Evolutionary conservation across 2,113 vertebrate species (phyloP).

Genomic region (Podarcis muralis): DNA sequence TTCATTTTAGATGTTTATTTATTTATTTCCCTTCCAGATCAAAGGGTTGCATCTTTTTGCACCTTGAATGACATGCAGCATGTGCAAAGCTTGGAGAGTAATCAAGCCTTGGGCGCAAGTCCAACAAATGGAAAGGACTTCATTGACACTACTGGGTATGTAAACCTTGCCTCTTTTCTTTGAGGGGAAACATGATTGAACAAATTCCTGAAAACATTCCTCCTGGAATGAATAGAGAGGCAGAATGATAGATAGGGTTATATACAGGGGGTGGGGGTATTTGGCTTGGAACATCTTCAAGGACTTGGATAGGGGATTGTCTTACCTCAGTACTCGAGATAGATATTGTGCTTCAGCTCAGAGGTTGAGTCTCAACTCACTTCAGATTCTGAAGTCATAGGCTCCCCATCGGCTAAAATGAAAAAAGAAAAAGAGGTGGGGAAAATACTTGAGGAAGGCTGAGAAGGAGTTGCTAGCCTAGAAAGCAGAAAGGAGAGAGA

Average conservation of each 20-base stretch:
- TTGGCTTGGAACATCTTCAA: background rate
- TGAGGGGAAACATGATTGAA: background rate
- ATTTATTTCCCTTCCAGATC: conserved; percentile 80
- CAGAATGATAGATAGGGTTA: background rate
- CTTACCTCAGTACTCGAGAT: background rate
- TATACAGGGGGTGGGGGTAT: background rate
- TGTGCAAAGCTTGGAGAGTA: conserved; percentile 82
- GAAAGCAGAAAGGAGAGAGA: too few species aligned
- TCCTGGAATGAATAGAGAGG: background rate
- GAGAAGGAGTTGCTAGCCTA: too few species aligned
- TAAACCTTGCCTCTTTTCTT: conserved; percentile 20
- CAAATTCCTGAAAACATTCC: background rate
- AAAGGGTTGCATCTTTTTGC: conserved; percentile 92
- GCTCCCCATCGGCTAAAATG: too few species aligned
- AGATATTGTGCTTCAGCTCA: background rate
- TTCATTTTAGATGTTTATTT: background rate
- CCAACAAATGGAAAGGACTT: conserved; percentile 83
- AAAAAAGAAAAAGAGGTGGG: too few species aligned
- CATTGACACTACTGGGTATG: conserved; percentile 79
- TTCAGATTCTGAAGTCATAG: too few species aligned
- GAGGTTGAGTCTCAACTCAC: too few species aligned
- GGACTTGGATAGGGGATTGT: background rate
- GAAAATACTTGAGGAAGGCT: too few species aligned
- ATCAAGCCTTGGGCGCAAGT: conserved; percentile 83
- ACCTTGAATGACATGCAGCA: conserved; percentile 90